Evolutionary conservation across 2,797 vertebrate genomes (phyloP).

Genomic region (Caiman crocodilus): DNA sequence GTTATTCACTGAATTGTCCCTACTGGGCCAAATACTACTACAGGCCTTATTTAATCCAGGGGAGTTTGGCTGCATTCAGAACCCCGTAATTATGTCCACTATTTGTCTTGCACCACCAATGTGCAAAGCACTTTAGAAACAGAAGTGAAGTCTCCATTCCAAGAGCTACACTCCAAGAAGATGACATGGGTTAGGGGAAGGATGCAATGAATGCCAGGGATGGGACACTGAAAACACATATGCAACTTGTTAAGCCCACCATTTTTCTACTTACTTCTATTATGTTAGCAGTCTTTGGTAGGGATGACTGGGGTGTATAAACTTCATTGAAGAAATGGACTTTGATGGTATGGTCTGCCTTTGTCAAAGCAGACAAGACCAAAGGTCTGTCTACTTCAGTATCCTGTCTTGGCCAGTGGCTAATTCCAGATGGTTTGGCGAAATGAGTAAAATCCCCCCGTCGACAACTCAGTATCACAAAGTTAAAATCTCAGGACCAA

Average conservation of each 20-base stretch:
- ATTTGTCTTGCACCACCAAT: neutral
- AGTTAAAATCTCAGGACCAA: conserved; percentile 48
- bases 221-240: neutral
- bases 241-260: conserved; percentile 27
- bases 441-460: neutral
- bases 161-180: conserved; percentile 46
- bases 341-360: neutral
- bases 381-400: neutral
- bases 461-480: conserved; percentile 45
- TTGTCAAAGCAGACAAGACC: neutral
- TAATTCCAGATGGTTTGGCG: neutral
- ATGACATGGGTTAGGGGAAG: conserved; percentile 8
- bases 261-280: neutral
- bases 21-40: neutral
- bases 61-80: neutral
- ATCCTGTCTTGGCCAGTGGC: neutral
- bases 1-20: neutral
- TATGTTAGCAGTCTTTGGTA: neutral
- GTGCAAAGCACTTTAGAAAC: neutral
- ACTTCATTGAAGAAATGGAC: neutral
- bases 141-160: neutral
- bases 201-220: conserved; percentile 15
- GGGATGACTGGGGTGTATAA: neutral
- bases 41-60: neutral
- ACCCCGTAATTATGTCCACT: neutral